Evolutionary conservation across 2,888 invertebrate species (phyloP).

Genomic region (Odiellus spinosus): DNA sequence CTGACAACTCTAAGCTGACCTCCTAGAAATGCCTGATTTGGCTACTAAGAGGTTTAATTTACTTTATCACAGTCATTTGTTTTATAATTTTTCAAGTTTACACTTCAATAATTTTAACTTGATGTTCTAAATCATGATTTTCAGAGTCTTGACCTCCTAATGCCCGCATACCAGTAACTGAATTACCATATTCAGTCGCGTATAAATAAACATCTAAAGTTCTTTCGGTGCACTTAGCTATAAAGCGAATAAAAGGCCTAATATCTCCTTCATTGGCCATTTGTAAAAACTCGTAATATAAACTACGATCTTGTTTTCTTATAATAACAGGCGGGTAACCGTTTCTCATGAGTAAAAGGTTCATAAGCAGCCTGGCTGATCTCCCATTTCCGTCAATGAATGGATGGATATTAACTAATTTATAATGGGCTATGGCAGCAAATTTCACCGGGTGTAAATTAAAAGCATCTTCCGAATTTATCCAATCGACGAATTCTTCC

Average conservation of each 20-base stretch:
- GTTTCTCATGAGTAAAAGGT: constrained; percentile 74
- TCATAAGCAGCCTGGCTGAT: constrained; percentile 88
- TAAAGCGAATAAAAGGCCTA: constrained; percentile 86
- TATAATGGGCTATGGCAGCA: constrained; percentile 91
- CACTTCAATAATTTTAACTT: no score
- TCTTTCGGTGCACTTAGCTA: constrained; percentile 78
- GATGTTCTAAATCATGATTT: background rate
- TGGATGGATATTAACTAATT: constrained; percentile 90
- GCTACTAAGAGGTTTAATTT: no score
- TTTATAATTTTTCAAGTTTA: no score
- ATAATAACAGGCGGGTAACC: constrained; percentile 94
- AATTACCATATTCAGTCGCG: constrained; percentile 40
- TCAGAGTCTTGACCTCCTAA: constrained; percentile 7
- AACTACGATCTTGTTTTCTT: constrained; percentile 48
- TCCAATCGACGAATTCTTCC: constrained; percentile 77
- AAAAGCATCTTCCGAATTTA: constrained; percentile 65
- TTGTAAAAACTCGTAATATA: constrained; percentile 71
- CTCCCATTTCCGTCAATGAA: constrained; percentile 94
- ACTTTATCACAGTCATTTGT: no score
- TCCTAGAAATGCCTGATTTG: no score
- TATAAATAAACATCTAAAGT: constrained; percentile 72
- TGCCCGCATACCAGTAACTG: constrained; percentile 6
- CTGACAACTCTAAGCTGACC: no score
- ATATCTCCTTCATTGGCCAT: constrained; percentile 87
- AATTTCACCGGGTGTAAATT: constrained; percentile 81